Base-by-base conservation (phyloP, 1,140 invertebrate species). In the Diprion similis region DNA sequence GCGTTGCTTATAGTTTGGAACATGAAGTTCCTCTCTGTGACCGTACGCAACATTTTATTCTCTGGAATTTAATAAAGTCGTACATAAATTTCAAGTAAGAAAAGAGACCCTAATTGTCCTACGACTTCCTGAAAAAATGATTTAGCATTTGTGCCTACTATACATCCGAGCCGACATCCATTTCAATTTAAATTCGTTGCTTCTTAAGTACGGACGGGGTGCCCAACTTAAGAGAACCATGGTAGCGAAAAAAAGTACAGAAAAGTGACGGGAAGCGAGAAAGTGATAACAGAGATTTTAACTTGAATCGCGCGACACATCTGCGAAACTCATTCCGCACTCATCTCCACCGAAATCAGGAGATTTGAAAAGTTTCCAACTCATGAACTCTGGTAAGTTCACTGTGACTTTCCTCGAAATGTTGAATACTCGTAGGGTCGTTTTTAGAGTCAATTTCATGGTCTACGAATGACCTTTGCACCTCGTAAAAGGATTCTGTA, bases 1-100 rank as follows among this genome's bases (percentile, higher is more conserved):
- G 95, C 96, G 84, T 97, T 97, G 71, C 94, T 94, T 73, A 96
- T 92, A 9, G 94, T 94, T 84, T 95, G 94, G 82, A 95, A 96
- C 87, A 94, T 90, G 80, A 95, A 93, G 78, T 93, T 93, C 71
- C 93, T 89, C 82, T 96, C 95, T 4, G 93, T 93, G 76, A 95
- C 89, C 1, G 91, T 91, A 72, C 94, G 89, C 80, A 94, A 87
- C n/a, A 90, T 92, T 89, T 95, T 93, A 85, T 91, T 90, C 75
- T 90, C 90, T 90, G 84, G 45, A 82, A 82, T 48, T 37, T 37
- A 71, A 64, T 73, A 59, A 59, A 13, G 6, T 37, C 24, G 24
- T 6, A 59, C 11, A 24, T 13, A 24, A 46, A 37, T 65, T 70
- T 46, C 17, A 17, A 17, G 37, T 17, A 46, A 46, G 8, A 71